These are phyloP conservation scores for Syrista parreyssii DNA, from an alignment of 2,888 invertebrate genomes.

Conservation along the genomic window DNA sequence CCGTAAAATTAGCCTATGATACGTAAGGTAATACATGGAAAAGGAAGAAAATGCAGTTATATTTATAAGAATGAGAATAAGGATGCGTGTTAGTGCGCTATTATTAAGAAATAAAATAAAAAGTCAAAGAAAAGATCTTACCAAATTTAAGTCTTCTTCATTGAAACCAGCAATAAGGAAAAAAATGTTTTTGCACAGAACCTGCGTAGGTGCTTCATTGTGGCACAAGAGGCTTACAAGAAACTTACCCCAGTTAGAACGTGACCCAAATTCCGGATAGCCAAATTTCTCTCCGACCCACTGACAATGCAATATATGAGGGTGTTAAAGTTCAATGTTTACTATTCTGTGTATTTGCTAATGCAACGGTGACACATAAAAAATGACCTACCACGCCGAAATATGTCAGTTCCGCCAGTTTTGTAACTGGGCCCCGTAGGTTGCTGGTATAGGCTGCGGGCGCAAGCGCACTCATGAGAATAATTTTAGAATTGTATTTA, in stretches of 20 bases:
- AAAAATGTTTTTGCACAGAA: conserved; percentile 54
- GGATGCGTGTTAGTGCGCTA: too few relatives aligned
- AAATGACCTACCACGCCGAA: conserved; percentile 57
- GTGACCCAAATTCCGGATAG: conserved; percentile 57
- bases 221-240: conserved; percentile 55
- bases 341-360: too few relatives aligned
- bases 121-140: neutral
- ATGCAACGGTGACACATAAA: neutral
- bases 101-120: too few relatives aligned
- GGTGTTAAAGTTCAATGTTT: too few relatives aligned
- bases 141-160: conserved; percentile 44
- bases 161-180: conserved; percentile 52
- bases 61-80: too few relatives aligned
- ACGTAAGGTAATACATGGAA: neutral
- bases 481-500: conserved; percentile 57
- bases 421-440: conserved; percentile 57
- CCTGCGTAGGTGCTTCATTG: conserved; percentile 45
- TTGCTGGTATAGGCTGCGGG: conserved; percentile 61
- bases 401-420: conserved; percentile 57
- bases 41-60: too few relatives aligned
- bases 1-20: conserved; percentile 49
- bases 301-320: conserved; percentile 35
- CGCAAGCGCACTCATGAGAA: conserved; percentile 56
- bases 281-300: conserved; percentile 61
- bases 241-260: conserved; percentile 57